Evolutionary conservation across 2,113 vertebrate genomes (phyloP).

Genomic region (Oophaga pumilio): DNA sequence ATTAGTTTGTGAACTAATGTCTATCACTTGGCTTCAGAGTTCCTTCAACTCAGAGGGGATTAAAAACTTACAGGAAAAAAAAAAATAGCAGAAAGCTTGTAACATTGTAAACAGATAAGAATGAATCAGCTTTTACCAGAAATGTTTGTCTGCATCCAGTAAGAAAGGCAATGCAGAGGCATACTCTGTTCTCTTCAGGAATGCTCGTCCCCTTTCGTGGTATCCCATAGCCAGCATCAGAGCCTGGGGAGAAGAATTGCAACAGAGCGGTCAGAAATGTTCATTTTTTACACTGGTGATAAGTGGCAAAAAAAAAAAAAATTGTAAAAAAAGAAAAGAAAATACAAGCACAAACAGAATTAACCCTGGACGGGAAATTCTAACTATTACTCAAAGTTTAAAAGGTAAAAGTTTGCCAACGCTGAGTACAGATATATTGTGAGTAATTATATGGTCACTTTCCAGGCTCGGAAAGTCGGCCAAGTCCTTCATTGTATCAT

Average conservation of each 20-base stretch:
- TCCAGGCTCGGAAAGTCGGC: neutral
- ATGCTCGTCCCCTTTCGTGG: constrained; percentile 92
- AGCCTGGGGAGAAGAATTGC: constrained; percentile 71
- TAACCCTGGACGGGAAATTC: neutral
- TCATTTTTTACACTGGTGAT: neutral
- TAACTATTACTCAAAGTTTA: neutral
- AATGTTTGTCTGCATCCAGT: constrained; percentile 88
- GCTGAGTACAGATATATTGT: neutral
- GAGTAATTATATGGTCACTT: neutral
- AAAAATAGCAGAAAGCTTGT: neutral
- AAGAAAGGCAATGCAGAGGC: constrained; percentile 85
- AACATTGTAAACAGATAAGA: constrained; percentile 42
- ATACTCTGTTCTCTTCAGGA: constrained; percentile 92
- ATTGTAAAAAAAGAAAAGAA: constrained; percentile 18
- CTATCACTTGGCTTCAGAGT: neutral
- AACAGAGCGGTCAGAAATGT: constrained; percentile 11
- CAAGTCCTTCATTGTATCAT: neutral
- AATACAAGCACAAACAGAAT: neutral
- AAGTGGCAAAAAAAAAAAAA: constrained; percentile 5
- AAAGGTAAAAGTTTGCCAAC: neutral
- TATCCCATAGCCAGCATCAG: constrained; percentile 94
- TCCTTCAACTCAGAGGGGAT: neutral
- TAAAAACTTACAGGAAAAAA: neutral
- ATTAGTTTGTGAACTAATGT: neutral
- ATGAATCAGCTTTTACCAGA: constrained; percentile 76